Conservation (phyloP, 2,888 invertebrate species). For the Diarsia dahlii region DNA sequence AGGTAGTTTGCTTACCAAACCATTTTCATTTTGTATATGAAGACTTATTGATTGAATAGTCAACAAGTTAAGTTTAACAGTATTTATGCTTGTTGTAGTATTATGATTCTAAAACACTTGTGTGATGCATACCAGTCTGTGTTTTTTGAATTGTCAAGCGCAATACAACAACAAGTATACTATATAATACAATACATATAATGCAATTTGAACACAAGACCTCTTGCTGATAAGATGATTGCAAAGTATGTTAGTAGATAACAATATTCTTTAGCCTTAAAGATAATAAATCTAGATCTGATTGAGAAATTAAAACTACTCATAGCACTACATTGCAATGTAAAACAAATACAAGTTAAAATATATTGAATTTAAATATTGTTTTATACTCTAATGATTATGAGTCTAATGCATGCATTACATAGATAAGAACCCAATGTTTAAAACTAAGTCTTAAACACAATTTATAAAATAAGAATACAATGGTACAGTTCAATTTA, state of each 20-base stretch:
- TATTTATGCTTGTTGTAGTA: neutral
- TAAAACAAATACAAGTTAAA: neutral
- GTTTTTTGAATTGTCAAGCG: neutral
- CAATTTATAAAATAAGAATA: constrained; percentile 53
- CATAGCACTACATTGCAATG: neutral
- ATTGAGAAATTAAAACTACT: constrained; percentile 19
- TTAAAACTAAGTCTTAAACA: constrained; percentile 21
- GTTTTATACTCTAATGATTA: neutral
- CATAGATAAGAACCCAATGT: constrained; percentile 3
- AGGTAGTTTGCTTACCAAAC: neutral
- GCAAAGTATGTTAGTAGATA: constrained; percentile 32
- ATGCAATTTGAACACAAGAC: constrained; percentile 15
- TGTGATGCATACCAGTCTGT: neutral
- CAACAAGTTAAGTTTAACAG: neutral
- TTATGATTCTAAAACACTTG: neutral
- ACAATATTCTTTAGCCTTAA: neutral
- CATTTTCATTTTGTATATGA: neutral
- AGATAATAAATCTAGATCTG: constrained; percentile 11
- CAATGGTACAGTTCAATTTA: constrained; percentile 30
- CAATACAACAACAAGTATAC: neutral
- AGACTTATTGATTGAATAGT: neutral
- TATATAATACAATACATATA: neutral
- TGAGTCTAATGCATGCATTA: neutral
- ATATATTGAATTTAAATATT: constrained; percentile 8
- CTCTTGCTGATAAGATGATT: constrained; percentile 33